These are phyloP conservation scores for Philhelius pedissequus DNA, from an alignment of 2,888 invertebrate genomes.

Conservation along the genomic window DNA sequence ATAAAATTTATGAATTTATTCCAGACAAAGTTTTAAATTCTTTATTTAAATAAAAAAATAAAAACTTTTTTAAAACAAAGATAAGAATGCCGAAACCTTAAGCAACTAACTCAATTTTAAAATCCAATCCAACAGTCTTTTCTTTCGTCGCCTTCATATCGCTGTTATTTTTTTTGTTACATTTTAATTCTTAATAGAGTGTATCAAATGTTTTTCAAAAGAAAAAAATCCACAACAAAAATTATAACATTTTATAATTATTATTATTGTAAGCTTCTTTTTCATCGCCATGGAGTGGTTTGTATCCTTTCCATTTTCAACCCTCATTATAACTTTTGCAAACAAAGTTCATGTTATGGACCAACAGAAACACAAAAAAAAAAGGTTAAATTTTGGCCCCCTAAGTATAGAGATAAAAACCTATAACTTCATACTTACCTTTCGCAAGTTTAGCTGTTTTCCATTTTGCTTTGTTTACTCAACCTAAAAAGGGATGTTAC, in stretches of 20 bases:
- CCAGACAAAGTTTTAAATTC: neutral
- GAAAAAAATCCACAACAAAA: neutral
- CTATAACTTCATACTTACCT: neutral
- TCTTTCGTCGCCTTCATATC: neutral
- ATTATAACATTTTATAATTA: conserved; percentile 38
- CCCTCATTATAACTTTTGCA: conserved; percentile 56
- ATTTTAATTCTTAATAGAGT: conserved; percentile 10
- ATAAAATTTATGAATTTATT: neutral
- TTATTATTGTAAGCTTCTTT: conserved; percentile 32
- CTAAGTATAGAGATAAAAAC: neutral
- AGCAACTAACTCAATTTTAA: conserved; percentile 7
- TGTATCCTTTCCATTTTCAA: conserved; percentile 25
- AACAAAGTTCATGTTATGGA: conserved; percentile 39
- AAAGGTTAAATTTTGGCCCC: neutral
- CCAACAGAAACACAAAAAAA: neutral
- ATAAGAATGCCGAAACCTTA: neutral
- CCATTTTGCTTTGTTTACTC: neutral
- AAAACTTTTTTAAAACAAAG: neutral
- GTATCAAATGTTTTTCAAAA: neutral
- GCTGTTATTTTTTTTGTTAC: neutral
- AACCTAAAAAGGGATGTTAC: neutral
- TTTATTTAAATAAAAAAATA: neutral
- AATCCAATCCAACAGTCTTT: neutral
- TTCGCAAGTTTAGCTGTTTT: neutral
- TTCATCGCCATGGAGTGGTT: neutral